Evolutionary conservation across 1,140 invertebrate genomes (phyloP).

Genomic region (Muscidifurax raptorellus): DNA sequence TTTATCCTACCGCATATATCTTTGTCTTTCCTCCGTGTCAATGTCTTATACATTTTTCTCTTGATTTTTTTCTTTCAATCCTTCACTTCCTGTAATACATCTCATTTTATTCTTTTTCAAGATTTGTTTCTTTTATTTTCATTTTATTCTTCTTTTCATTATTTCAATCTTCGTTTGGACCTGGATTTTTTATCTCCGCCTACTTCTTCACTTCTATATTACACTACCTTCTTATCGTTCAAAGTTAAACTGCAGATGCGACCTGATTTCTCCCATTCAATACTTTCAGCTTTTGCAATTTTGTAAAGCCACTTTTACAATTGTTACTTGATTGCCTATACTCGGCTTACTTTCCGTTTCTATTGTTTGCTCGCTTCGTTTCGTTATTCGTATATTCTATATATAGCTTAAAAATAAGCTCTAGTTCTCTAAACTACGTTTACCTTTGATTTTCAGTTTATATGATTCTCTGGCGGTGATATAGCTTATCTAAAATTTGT

Average conservation of each 20-base stretch:
- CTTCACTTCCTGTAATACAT: not conserved
- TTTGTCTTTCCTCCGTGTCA: slow-evolving; percentile 5
- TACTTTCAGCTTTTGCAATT: not conserved
- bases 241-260: not conserved
- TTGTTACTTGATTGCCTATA: not conserved
- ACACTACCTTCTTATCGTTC: not conserved
- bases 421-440: not conserved
- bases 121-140: not conserved
- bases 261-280: not conserved
- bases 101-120: not conserved
- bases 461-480: not conserved
- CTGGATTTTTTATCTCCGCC: not conserved
- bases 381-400: not conserved
- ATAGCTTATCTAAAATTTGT: not conserved
- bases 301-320: not conserved
- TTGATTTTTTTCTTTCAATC: not conserved
- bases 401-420: no score
- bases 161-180: not conserved
- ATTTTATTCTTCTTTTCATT: not conserved
- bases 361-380: not conserved
- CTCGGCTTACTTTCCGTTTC: not conserved
- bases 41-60: not conserved
- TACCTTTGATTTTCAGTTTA: no score
- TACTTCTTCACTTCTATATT: not conserved
- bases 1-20: not conserved